Conservation (phyloP, 2,888 invertebrate species). For the Anodontia alba region DNA sequence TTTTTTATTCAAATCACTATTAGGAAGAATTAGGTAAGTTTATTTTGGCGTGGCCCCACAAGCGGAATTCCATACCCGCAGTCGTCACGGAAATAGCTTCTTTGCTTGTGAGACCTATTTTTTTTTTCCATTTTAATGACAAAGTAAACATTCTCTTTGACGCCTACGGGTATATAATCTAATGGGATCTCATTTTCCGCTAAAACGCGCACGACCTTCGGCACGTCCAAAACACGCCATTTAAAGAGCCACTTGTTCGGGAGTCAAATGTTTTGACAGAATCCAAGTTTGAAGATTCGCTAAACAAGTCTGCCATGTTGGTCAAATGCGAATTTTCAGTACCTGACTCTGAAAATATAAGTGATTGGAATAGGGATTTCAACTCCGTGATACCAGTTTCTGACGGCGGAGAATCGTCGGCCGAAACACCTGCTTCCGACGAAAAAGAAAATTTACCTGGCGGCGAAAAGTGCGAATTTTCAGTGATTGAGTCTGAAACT, state of each 20-base stretch:
- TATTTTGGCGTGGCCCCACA: neutral
- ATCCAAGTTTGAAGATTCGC: neutral
- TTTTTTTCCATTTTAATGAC: neutral
- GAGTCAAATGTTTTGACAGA: neutral
- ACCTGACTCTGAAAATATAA: too few relatives aligned
- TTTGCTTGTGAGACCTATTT: neutral
- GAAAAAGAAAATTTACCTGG: too few relatives aligned
- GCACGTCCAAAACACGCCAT: neutral
- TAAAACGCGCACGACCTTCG: neutral
- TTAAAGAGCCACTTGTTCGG: neutral
- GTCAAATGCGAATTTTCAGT: too few relatives aligned
- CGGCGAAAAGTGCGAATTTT: too few relatives aligned
- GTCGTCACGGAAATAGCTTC: neutral
- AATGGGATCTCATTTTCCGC: neutral
- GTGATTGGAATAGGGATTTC: too few relatives aligned
- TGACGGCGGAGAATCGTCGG: too few relatives aligned
- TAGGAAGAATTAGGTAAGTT: neutral
- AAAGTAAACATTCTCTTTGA: constrained; percentile 9
- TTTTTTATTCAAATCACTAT: neutral
- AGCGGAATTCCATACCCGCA: neutral
- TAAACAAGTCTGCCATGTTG: too few relatives aligned
- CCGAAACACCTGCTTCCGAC: too few relatives aligned
- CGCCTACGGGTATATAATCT: constrained; percentile 2
- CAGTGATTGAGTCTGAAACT: too few relatives aligned
- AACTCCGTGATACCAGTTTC: too few relatives aligned